Percentiles rank a stretch among this genome's conserved stretches.
phyloP scores from a whole-genome alignment of 2,113 vertebrate species.

The Campylorhamphus procurvoides region DNA sequence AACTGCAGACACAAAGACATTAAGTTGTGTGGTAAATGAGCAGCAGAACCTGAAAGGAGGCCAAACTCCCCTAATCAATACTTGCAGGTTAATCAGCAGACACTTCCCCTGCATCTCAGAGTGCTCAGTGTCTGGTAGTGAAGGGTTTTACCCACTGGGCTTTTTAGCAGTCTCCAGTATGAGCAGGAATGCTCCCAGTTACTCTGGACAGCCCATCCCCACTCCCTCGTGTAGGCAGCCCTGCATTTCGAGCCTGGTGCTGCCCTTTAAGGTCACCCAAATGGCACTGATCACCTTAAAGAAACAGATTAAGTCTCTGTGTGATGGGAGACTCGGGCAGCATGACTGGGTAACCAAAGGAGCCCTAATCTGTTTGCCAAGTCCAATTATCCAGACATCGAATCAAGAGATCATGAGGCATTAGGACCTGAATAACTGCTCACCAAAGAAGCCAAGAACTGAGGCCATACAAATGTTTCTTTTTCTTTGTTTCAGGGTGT shows the following conservation, averaged over 20 bases:
- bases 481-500: neutral
- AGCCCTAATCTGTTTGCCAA: constrained; percentile 41
- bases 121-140: neutral
- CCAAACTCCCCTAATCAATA: neutral
- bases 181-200: neutral
- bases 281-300: constrained; percentile 8
- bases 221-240: fast-evolving
- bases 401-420: constrained; percentile 34
- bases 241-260: neutral
- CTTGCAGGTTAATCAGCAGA: neutral
- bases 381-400: constrained; percentile 56
- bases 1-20: neutral
- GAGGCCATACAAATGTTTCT: neutral
- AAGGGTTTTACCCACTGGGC: neutral
- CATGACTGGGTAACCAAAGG: constrained; percentile 5
- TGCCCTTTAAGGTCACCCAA: constrained; percentile 21
- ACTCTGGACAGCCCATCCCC: fast-evolving
- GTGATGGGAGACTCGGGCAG: constrained; percentile 30
- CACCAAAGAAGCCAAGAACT: neutral
- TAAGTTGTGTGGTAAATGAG: neutral
- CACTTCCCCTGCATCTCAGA: neutral
- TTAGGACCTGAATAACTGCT: neutral
- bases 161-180: neutral
- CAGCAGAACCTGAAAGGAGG: neutral
- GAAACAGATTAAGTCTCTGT: constrained; percentile 35